Evolutionary conservation across 2,113 vertebrate genomes (phyloP).

Genomic region (Ranitomeya variabilis): DNA sequence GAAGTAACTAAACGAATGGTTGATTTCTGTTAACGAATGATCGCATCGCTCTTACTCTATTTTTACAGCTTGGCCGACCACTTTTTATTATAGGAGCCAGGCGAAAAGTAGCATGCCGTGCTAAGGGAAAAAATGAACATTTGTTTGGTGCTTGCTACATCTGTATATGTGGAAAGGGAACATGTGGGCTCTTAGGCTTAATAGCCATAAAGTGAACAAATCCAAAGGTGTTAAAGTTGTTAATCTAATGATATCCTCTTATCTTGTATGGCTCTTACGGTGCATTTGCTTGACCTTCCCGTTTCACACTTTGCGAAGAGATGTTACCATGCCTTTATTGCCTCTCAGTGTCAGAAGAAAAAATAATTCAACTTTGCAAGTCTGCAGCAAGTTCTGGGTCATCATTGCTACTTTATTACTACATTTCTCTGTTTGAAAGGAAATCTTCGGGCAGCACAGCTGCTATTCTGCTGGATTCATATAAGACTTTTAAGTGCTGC

Average conservation of each 20-base stretch:
- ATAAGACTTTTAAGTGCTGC: constrained; percentile 38
- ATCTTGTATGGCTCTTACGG: background rate
- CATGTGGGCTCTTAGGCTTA: background rate
- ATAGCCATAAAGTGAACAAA: background rate
- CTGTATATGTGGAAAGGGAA: background rate
- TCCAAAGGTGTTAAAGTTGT: background rate
- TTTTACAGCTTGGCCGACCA: no score
- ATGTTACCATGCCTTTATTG: background rate
- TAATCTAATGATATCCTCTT: background rate
- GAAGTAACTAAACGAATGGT: no score
- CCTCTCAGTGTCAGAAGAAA: background rate
- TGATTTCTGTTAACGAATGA: no score
- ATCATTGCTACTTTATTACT: constrained; percentile 15
- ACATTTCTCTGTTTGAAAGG: constrained; percentile 10
- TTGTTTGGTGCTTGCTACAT: no score
- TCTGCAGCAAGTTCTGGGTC: constrained; percentile 1
- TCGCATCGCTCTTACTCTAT: no score
- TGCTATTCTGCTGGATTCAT: constrained; percentile 50
- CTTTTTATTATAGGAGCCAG: no score
- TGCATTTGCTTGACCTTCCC: background rate
- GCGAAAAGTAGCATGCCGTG: no score
- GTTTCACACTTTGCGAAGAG: background rate
- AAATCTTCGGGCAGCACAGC: constrained; percentile 52
- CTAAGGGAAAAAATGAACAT: no score
- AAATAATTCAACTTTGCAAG: background rate